phyloP scores from a whole-genome alignment of 2,888 invertebrate species.

The Cyclophora albipunctata region DNA sequence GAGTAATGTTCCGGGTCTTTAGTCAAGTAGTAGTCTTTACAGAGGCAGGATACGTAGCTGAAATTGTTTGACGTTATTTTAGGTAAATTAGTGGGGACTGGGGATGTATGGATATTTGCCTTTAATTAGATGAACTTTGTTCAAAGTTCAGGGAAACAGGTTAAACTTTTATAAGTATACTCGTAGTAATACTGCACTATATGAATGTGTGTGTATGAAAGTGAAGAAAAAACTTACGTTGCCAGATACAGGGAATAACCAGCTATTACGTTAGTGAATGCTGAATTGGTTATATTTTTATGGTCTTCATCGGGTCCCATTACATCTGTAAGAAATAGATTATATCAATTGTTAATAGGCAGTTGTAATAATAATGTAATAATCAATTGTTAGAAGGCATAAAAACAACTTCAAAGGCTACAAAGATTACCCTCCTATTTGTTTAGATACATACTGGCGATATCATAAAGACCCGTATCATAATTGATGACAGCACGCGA shows the following conservation, averaged over 20 bases:
- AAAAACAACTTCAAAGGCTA: too few relatives aligned
- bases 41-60: slow-evolving; percentile 66
- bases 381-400: too few relatives aligned
- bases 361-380: too few relatives aligned
- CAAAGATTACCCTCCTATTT: too few relatives aligned
- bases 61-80: slow-evolving; percentile 6
- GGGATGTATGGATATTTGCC: too few relatives aligned
- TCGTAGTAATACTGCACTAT: too few relatives aligned
- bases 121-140: too few relatives aligned
- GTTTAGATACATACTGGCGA: slow-evolving; percentile 49
- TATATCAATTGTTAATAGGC: too few relatives aligned
- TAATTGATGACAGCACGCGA: slow-evolving; percentile 71
- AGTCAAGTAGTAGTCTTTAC: slow-evolving; percentile 54
- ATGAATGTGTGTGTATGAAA: too few relatives aligned
- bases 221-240: slow-evolving; percentile 46
- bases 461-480: slow-evolving; percentile 61
- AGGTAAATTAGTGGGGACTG: too few relatives aligned
- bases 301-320: slow-evolving; percentile 81
- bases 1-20: slow-evolving; percentile 59
- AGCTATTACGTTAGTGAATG: slow-evolving; percentile 75
- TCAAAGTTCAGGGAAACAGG: too few relatives aligned
- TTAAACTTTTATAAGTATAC: too few relatives aligned
- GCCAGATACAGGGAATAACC: slow-evolving; percentile 75
- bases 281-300: slow-evolving; percentile 72
- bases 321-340: slow-evolving; percentile 49